These are phyloP conservation scores for Acanthosepion pharaonis DNA, from an alignment of 2,888 invertebrate species.

Conservation along the genomic window DNA sequence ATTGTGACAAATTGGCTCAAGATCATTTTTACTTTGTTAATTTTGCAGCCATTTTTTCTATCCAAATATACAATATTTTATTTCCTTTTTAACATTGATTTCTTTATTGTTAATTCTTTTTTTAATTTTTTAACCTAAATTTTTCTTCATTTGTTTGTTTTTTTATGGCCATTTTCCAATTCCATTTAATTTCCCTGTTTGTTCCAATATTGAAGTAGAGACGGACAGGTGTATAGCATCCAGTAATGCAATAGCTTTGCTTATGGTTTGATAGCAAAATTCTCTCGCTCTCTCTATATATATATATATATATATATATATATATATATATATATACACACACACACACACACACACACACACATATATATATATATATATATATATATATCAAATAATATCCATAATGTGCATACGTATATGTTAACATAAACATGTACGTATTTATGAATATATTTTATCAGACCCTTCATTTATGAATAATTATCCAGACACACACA, in stretches of 20 bases:
- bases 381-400: not conserved
- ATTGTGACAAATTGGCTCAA: not conserved
- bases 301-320: not conserved
- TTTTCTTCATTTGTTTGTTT: constrained; percentile 11
- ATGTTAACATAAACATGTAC: too few relatives aligned
- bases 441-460: too few relatives aligned
- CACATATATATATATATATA: not conserved
- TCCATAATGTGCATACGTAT: too few relatives aligned
- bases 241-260: not conserved
- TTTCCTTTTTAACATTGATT: not conserved
- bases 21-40: constrained; percentile 9
- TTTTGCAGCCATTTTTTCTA: not conserved
- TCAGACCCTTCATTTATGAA: too few relatives aligned
- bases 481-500: not conserved
- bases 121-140: not conserved
- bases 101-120: not conserved
- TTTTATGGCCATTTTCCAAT: constrained; percentile 13
- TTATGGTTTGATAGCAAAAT: not conserved
- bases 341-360: too few relatives aligned
- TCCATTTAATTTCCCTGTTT: constrained; percentile 21
- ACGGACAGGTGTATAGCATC: not conserved
- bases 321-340: not conserved
- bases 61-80: not conserved
- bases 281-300: not conserved
- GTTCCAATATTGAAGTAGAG: constrained; percentile 9